A percentile compares a stretch with the other conserved stretches of the same genome.
These are phyloP conservation scores for Triplophysa tibetana DNA, from an alignment of 2,113 vertebrate species.

Conservation along the genomic window DNA sequence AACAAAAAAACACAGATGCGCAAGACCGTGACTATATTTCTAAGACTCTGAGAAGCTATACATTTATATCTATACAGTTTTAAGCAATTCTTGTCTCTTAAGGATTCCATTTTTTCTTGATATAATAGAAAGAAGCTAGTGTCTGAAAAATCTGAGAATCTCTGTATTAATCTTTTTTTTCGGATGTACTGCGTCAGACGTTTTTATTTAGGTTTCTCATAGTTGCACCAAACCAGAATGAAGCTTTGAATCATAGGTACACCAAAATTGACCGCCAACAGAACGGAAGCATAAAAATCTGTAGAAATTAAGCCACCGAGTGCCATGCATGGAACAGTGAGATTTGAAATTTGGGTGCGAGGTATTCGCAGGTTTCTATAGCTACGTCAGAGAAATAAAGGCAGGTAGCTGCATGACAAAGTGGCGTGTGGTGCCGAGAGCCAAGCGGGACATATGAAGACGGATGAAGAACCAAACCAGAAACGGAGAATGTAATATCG, in stretches of 20 bases:
- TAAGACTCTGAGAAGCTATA: neutral
- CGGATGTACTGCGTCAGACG: neutral
- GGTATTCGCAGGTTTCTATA: constrained; percentile 78
- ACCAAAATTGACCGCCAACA: neutral
- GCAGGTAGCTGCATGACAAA: constrained; percentile 73
- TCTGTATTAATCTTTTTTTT: neutral
- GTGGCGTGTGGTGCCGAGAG: constrained; percentile 64
- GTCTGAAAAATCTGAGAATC: neutral
- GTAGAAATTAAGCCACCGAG: neutral
- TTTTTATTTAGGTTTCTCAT: neutral
- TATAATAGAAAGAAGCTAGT: neutral
- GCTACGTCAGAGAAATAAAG: constrained; percentile 77
- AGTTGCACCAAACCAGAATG: neutral
- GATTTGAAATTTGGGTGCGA: constrained; percentile 53
- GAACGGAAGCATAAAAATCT: neutral
- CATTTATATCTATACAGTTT: neutral
- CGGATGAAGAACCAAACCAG: constrained; percentile 75
- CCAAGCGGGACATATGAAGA: constrained; percentile 76
- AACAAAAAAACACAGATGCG: neutral
- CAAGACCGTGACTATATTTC: constrained; percentile 21
- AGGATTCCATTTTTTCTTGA: constrained; percentile 20
- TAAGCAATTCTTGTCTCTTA: constrained; percentile 17
- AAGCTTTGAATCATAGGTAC: neutral
- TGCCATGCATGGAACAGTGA: constrained; percentile 16
- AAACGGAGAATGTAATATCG: constrained; percentile 71